Evolutionary conservation across 1,140 invertebrate genomes (phyloP).

Genomic region (Oedothorax gibbosus): DNA sequence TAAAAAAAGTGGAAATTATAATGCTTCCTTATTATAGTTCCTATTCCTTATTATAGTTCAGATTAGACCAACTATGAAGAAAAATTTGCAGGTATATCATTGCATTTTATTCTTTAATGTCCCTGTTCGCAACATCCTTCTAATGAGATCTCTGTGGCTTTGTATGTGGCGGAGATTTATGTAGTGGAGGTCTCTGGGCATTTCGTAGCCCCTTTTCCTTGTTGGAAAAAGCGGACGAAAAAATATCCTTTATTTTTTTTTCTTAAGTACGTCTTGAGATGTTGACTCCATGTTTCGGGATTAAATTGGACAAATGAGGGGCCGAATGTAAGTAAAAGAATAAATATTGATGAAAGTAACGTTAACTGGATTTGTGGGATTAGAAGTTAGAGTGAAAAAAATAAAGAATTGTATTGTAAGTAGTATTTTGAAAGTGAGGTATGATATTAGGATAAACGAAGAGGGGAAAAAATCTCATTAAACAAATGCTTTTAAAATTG

Average conservation of each 20-base stretch:
- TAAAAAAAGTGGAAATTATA: no score
- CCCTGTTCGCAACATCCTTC: constrained; percentile 26
- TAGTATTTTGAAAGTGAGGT: no score
- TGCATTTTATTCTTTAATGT: no score
- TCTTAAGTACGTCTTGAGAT: background rate
- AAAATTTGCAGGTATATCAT: no score
- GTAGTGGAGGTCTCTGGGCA: constrained; percentile 32
- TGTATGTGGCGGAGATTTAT: constrained; percentile 54
- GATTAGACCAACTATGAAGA: no score
- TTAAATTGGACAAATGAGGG: constrained; percentile 5
- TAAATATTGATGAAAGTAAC: background rate
- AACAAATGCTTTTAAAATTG: no score
- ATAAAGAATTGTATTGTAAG: no score
- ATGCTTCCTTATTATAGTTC: no score
- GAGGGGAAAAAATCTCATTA: no score
- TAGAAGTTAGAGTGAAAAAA: background rate
- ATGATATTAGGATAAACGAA: no score
- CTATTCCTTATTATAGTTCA: no score
- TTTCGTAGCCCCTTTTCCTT: background rate
- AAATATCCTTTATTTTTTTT: background rate
- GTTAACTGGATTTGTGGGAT: constrained; percentile 5
- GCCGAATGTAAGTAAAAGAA: background rate
- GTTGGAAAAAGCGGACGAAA: constrained; percentile 10
- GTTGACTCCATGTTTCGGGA: no score
- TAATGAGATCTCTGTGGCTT: constrained; percentile 55